Evolutionary conservation across 1,140 invertebrate genomes (phyloP), one percentile per base, ranked within the genome.

Genomic region (Eriosoma lanigerum): DNA sequence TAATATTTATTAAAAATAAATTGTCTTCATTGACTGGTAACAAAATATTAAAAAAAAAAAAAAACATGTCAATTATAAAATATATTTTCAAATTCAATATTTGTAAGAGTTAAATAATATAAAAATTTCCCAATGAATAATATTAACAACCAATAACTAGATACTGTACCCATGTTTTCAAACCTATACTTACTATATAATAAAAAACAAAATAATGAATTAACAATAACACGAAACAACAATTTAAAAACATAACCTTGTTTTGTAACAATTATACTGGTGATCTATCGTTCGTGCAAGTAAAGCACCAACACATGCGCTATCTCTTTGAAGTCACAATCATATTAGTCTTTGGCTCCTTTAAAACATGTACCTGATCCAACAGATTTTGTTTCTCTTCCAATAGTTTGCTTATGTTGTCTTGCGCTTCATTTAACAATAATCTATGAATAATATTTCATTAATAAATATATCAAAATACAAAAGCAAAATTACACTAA

Each of bases 351-450:
- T 54, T 89, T 86, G 19, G 92, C 86, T 68, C 89, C 89, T 82
- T 83, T 13, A 83, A 54, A 73, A 81, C 81, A 56, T 81, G 81
- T 38, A 84, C 78, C 24, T 82, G 62, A 21, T 93, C 91, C 60
- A 93, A 84, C 38, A 94, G 85, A n/a, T 88, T 88, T 82, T 89
- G 89, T 83, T 94, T 94, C 82, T 94, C 93, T 52, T 91, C 90
- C 1, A 93, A 82, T 58, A 94, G 85, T 38, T 87, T 87, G 21
- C 88, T 88, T 1, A 93, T 90, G 73, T 93, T 90, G 82, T 93
- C 92, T 84, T 93, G 92, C 2, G 92, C 91, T 1, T 89, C 88
- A 83, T 82, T 88, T 29, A 92, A 85, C 83, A 88, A 88, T 1
- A 87, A 87, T 82, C 88, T 84, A 10, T 19, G 21, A 50, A 32